Base-by-base conservation (phyloP, 2,888 invertebrate species). In the Andrena flavipes region DNA sequence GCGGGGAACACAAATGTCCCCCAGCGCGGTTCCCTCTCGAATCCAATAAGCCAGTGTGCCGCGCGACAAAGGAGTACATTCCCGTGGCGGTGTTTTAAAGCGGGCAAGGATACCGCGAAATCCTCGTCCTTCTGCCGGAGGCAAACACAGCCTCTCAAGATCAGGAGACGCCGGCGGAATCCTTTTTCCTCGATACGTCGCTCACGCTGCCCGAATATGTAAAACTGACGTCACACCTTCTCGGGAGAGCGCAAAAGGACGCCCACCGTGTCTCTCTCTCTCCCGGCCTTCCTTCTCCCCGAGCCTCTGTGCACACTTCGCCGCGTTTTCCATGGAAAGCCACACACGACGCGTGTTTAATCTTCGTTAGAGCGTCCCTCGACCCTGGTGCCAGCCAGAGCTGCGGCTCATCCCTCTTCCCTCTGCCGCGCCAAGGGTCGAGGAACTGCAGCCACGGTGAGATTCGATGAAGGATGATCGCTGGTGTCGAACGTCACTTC, bases 131-230 rank as follows among this genome's bases (percentile, higher is more conserved):
- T 83, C 76, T 67, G 35, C 1, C 69, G 7, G 65, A n/a, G 48
- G 69, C 75, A 68, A 64, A 68, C 30, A 33, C 63, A 68, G 49
- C 35, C 56, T 68, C 54, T 67, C 64, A 13, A 70, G 64, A 65
- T 51, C 62, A 30, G 71, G 48, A 62, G 29, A 79, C 59, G 35
- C 62, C 68, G 84, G 78, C 78, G 75, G 87, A 87, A 88, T 90
- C 88, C 89, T 90, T 91, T 90, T 92, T 88, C 89, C 90, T 89
- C 87, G 89, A 90, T 90, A 91, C 88, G 87, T 91, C 89, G 89
- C 89, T 89, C 87, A 49, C 71, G 88, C 91, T 93, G 91, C 92
- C 93, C 93, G 93, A 93, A 93, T 93, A 93, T 90, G 93, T 93
- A 92, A 90, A 87, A 91, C 91, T 92, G 93, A 93, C 93, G 93